These are phyloP conservation scores for Sinocyclocheilus rhinocerous DNA, from an alignment of 2,113 vertebrate genomes.

Conservation along the genomic window DNA sequence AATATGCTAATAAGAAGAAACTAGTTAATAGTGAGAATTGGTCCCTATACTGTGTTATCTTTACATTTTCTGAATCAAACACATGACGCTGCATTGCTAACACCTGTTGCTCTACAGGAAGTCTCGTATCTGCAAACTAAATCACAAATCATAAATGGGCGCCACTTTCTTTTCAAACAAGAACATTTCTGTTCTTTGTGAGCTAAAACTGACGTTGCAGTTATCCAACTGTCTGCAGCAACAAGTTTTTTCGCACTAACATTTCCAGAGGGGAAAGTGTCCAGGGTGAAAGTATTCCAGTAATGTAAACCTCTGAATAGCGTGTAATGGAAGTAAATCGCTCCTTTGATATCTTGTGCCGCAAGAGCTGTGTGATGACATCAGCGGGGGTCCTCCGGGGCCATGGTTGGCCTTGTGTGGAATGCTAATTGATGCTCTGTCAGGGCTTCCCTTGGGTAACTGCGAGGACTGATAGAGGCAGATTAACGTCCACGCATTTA, in stretches of 20 bases:
- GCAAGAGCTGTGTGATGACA: conserved; percentile 49
- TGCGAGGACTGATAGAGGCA: conserved; percentile 17
- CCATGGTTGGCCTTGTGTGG: conserved; percentile 40
- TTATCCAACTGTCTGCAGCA: neutral
- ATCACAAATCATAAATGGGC: neutral
- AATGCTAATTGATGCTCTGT: conserved; percentile 52
- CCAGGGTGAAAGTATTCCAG: conserved; percentile 54
- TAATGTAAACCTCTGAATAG: conserved; percentile 57
- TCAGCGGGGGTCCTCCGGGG: conserved; percentile 54
- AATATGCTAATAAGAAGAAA: too few species aligned
- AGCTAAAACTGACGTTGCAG: conserved; percentile 2
- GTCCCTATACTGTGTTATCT: too few species aligned
- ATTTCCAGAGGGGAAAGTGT: conserved; percentile 44
- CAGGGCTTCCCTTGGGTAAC: conserved; percentile 45
- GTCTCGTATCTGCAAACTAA: neutral
- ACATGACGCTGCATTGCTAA: neutral
- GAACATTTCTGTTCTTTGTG: conserved; percentile 3
- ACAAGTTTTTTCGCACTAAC: conserved; percentile 16
- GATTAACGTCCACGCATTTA: conserved; percentile 28
- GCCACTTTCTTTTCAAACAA: neutral
- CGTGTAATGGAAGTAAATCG: conserved; percentile 52
- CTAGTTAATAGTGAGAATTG: too few species aligned
- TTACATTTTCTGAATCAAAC: neutral
- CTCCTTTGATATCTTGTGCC: conserved; percentile 54
- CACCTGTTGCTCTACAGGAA: neutral